phyloP scores from a whole-genome alignment of 2,888 invertebrate species.

The Dasysyrphus tricinctus region DNA sequence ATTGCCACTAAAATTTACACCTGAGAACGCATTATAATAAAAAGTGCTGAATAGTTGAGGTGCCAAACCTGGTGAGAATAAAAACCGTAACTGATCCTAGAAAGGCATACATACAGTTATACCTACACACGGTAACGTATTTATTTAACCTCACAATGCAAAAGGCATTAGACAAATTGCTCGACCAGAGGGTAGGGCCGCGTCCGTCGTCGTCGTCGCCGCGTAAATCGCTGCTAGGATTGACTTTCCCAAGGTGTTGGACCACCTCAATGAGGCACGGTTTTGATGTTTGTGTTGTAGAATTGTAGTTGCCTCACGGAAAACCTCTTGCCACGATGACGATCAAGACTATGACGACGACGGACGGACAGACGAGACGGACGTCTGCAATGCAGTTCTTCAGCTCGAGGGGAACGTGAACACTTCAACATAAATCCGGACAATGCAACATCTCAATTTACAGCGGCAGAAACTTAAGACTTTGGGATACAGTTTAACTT shows the following conservation, averaged over 20 bases:
- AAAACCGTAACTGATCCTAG: slow-evolving; percentile 62
- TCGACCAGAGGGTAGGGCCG: slow-evolving; percentile 60
- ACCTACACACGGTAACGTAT: slow-evolving; percentile 49
- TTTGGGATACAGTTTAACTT: slow-evolving; percentile 56
- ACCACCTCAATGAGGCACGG: slow-evolving; percentile 75
- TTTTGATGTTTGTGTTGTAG: slow-evolving; percentile 68
- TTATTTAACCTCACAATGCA: slow-evolving; percentile 49
- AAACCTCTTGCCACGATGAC: slow-evolving; percentile 43
- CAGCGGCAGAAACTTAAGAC: slow-evolving; percentile 69
- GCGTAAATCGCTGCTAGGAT: slow-evolving; percentile 54
- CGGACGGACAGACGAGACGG: slow-evolving; percentile 2
- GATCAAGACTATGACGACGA: slow-evolving; percentile 22
- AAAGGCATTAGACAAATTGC: slow-evolving; percentile 71
- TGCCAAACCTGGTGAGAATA: slow-evolving; percentile 62
- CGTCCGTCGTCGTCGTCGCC: slow-evolving; percentile 9
- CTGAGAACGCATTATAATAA: slow-evolving; percentile 63
- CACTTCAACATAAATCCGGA: slow-evolving; percentile 72
- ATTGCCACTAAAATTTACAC: slow-evolving; percentile 74
- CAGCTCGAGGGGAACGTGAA: slow-evolving; percentile 68
- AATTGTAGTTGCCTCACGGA: slow-evolving; percentile 66
- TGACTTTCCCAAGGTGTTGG: slow-evolving; percentile 75
- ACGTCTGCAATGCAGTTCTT: slow-evolving; percentile 19
- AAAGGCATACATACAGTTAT: slow-evolving; percentile 16
- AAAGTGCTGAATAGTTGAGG: slow-evolving; percentile 57
- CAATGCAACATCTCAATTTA: slow-evolving; percentile 75